Conservation (phyloP, 2,113 vertebrate genomes). For the Colinus virginianus region DNA sequence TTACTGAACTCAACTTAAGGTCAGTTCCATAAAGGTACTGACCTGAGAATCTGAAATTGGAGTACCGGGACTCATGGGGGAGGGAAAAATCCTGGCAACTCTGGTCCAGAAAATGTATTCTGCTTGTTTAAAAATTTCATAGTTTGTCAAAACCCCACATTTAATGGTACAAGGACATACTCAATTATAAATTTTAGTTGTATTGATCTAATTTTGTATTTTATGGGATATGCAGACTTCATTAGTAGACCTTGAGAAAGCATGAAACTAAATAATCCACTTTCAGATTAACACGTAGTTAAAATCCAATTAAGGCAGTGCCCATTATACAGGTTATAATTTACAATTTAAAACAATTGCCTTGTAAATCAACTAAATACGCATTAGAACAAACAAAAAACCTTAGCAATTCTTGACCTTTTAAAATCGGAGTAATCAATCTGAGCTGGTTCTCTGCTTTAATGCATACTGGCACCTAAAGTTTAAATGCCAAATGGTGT, state of each 20-base stretch:
- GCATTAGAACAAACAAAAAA: slow-evolving; percentile 56
- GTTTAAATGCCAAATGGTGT: slow-evolving; percentile 76
- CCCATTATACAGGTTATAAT: slow-evolving; percentile 53
- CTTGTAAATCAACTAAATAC: slow-evolving; percentile 63
- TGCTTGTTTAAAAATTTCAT: slow-evolving; percentile 44
- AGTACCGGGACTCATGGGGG: not conserved
- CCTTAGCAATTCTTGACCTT: slow-evolving; percentile 73
- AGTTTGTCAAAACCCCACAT: slow-evolving; percentile 4
- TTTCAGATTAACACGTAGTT: slow-evolving; percentile 49
- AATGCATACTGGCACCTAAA: slow-evolving; percentile 67
- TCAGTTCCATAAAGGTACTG: not conserved
- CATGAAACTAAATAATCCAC: not conserved
- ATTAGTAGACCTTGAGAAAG: slow-evolving; percentile 18
- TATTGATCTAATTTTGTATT: slow-evolving; percentile 8
- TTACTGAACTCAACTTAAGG: not conserved
- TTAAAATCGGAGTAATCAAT: slow-evolving; percentile 75
- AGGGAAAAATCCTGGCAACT: not conserved
- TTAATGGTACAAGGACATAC: slow-evolving; percentile 1
- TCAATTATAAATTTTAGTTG: slow-evolving; percentile 41
- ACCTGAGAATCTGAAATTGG: not conserved
- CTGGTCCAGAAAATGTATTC: not conserved
- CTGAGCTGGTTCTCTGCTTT: slow-evolving; percentile 64
- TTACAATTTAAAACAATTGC: slow-evolving; percentile 66
- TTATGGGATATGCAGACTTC: not conserved
- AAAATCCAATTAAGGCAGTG: slow-evolving; percentile 53